Conservation (phyloP, 2,113 vertebrate genomes). For the Xyliphius kryptos region DNA sequence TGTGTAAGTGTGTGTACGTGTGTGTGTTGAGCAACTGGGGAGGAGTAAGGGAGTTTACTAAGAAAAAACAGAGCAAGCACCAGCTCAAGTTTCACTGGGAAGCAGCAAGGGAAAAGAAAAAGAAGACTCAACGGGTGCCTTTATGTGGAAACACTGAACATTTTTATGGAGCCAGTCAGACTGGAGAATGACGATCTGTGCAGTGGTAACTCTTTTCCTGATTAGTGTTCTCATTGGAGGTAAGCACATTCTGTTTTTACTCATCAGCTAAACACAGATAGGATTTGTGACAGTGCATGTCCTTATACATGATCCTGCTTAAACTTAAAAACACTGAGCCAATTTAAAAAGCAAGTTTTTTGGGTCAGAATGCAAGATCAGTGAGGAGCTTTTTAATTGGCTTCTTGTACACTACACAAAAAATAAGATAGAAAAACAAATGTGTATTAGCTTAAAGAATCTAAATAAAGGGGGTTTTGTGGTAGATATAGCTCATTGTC, state of each 20-base stretch:
- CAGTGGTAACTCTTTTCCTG: constrained; percentile 60
- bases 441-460: too few relatives aligned
- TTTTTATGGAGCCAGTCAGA: constrained; percentile 60
- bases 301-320: not conserved
- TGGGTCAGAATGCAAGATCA: too few relatives aligned
- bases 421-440: too few relatives aligned
- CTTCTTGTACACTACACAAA: too few relatives aligned
- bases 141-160: constrained; percentile 46
- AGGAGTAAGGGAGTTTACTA: constrained; percentile 42
- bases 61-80: constrained; percentile 51
- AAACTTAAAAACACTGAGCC: not conserved
- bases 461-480: too few relatives aligned
- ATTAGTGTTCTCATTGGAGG: constrained; percentile 56
- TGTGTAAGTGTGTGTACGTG: constrained; percentile 1
- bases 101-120: constrained; percentile 31
- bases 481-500: too few relatives aligned
- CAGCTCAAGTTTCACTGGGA: constrained; percentile 64
- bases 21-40: constrained; percentile 23
- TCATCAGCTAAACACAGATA: not conserved
- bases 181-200: constrained; percentile 69
- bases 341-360: not conserved
- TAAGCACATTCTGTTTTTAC: constrained; percentile 47
- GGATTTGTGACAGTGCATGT: not conserved
- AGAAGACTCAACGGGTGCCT: constrained; percentile 42
- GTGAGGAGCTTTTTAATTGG: too few relatives aligned